Base-by-base conservation (phyloP, 2,113 vertebrate genomes). In the Aegithalos caudatus region DNA sequence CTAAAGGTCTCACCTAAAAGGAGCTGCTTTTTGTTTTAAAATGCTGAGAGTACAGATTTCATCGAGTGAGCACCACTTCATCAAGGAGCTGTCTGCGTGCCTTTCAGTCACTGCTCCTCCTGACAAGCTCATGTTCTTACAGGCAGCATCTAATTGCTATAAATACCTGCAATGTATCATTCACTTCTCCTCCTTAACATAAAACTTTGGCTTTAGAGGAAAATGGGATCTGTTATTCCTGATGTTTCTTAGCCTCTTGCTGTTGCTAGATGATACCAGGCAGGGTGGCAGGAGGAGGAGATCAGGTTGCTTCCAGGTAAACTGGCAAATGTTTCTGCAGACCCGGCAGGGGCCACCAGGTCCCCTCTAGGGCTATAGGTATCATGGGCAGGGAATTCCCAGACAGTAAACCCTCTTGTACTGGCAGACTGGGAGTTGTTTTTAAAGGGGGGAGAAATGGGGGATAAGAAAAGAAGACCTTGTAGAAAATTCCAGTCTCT, bases 381-480 rank as follows among this genome's bases (percentile, higher is more conserved):
- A 83, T 83, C 88, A 81, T 20, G 38, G 85, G 57, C 85, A 92
- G 88, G 62, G 84, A 93, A 80, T 40, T 97, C 54, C 71, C 51
- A 94, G 86, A 88, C 95, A 92, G 88, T 72, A 76, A 95, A 86
- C 79, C n/a, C 72, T 95, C 87, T 94, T 95, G 90, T 90, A 88
- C 54, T 65, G 79, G 70, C 2, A 2, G 51, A 65, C 78, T 72
- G 67, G 84, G 82, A 80, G 73, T 53, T 94, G 81, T 73, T 93
- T 91, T 88, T 70, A 54, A 88, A 86, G 62, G 62, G 54, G 58
- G 81, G 81, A 69, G 62, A 76, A 82, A 64, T 33, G 88, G 62
- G 74, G 85, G 62, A 93, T 88, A 96, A 97, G 95, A 95, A 94
- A 96, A 93, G 89, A 95, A 78, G 93, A 95, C 47, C 90, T 88